These are phyloP conservation scores for Ophioninae sp. DNA, from an alignment of 2,888 invertebrate species.

Conservation along the genomic window DNA sequence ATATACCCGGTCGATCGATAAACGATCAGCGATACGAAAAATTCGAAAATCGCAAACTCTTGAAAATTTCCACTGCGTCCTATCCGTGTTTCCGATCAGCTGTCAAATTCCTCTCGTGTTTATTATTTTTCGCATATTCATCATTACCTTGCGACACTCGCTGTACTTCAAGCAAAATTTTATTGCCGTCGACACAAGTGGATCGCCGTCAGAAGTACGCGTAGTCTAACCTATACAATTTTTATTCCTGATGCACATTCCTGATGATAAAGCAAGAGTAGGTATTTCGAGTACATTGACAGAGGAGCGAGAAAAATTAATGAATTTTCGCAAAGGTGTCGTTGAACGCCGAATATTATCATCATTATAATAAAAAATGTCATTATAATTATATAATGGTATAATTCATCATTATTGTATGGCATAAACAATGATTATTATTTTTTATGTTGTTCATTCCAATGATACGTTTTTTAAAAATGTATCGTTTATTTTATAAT, in stretches of 20 bases:
- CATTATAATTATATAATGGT: too few species aligned
- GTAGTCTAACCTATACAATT: neutral
- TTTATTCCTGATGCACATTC: conserved; percentile 3
- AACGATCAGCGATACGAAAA: neutral
- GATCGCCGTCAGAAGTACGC: neutral
- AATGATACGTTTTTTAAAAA: too few species aligned
- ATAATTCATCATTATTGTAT: too few species aligned
- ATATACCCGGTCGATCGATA: neutral
- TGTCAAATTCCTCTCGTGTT: neutral
- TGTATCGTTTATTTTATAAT: too few species aligned
- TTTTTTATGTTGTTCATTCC: too few species aligned
- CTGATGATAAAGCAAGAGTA: neutral
- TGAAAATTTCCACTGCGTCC: neutral
- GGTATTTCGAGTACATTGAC: neutral
- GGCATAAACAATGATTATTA: too few species aligned
- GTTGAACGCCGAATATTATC: neutral
- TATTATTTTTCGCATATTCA: neutral
- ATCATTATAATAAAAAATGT: too few species aligned
- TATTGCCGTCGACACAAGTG: neutral
- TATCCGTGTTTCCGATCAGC: neutral
- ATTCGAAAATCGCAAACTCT: neutral
- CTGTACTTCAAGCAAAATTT: neutral
- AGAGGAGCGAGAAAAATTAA: conserved; percentile 1
- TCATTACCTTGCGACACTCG: neutral
- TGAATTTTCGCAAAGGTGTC: conserved; percentile 7